A percentile compares a stretch with the other conserved stretches of the same genome.
Evolutionary conservation across 2,797 vertebrate species (phyloP).

Genomic region (Hippocampus kuda): DNA sequence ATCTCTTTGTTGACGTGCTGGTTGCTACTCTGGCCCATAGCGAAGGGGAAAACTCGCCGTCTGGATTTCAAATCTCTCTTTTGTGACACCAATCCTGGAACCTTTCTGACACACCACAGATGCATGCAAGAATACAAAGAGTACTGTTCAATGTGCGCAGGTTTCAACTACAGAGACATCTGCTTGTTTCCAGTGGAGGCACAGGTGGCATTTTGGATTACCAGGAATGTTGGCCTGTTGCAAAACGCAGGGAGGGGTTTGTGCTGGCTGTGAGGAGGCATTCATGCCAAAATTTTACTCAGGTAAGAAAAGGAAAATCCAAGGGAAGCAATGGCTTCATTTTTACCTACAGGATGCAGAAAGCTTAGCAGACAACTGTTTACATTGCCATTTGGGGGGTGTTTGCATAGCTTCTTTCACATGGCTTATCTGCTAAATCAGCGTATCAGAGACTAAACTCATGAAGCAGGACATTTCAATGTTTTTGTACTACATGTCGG

Average conservation of each 20-base stretch:
- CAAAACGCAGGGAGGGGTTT: constrained; percentile 47
- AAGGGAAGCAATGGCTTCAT: constrained; percentile 1
- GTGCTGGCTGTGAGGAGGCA: constrained; percentile 29
- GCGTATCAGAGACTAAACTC: not conserved
- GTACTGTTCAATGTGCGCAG: not conserved
- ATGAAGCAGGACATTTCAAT: not conserved
- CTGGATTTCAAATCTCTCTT: not conserved
- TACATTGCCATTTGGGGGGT: too few relatives aligned
- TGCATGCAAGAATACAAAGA: not conserved
- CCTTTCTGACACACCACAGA: not conserved
- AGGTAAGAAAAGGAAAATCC: constrained; percentile 2
- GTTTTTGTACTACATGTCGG: not conserved
- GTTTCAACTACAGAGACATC: constrained; percentile 5
- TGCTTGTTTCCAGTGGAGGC: constrained; percentile 27
- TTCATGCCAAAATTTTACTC: constrained; percentile 6
- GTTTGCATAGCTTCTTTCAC: not conserved
- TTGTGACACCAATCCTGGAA: not conserved
- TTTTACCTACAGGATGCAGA: not conserved
- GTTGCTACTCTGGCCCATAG: not conserved
- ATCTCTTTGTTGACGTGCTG: not conserved
- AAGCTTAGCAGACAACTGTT: not conserved
- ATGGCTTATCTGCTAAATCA: not conserved
- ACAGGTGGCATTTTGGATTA: constrained; percentile 55
- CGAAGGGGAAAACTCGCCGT: not conserved
- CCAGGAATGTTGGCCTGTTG: constrained; percentile 48